These are phyloP conservation scores for Epiblema foenella DNA, from an alignment of 2,888 invertebrate genomes.

Conservation along the genomic window DNA sequence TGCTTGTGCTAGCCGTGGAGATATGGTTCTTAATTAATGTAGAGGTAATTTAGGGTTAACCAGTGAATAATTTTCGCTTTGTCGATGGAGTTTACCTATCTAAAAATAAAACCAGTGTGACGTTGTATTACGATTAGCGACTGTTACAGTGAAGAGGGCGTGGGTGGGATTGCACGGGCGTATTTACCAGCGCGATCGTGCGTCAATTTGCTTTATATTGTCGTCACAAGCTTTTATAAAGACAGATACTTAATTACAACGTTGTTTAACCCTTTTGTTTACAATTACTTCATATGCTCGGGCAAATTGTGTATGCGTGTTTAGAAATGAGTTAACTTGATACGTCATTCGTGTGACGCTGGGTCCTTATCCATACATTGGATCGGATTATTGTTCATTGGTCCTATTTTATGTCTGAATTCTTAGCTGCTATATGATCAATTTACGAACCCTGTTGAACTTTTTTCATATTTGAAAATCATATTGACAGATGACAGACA, in stretches of 20 bases:
- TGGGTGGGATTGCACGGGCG: conserved; percentile 64
- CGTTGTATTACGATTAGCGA: conserved; percentile 45
- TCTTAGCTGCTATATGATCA: no score
- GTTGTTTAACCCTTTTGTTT: conserved; percentile 39
- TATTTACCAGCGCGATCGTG: conserved; percentile 63
- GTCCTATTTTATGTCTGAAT: neutral
- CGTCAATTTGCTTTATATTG: conserved; percentile 77
- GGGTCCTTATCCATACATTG: conserved; percentile 7
- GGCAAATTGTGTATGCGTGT: conserved; percentile 9
- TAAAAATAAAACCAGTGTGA: conserved; percentile 41
- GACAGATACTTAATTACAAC: conserved; percentile 30
- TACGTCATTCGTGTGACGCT: conserved; percentile 36
- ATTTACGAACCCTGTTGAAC: no score
- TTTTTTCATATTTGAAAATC: no score
- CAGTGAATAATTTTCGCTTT: conserved; percentile 21
- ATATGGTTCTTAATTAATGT: neutral
- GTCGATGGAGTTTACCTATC: conserved; percentile 33
- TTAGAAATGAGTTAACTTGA: conserved; percentile 4
- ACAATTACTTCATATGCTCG: conserved; percentile 34
- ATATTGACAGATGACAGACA: no score
- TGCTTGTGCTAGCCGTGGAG: neutral
- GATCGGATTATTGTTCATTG: conserved; percentile 7
- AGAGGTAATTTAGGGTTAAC: conserved; percentile 9
- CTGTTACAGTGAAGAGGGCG: conserved; percentile 66
- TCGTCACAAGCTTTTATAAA: conserved; percentile 66